These are phyloP conservation scores for Odobenus rosmarus DNA, from an alignment of 2,113 vertebrate species.

Conservation along the genomic window DNA sequence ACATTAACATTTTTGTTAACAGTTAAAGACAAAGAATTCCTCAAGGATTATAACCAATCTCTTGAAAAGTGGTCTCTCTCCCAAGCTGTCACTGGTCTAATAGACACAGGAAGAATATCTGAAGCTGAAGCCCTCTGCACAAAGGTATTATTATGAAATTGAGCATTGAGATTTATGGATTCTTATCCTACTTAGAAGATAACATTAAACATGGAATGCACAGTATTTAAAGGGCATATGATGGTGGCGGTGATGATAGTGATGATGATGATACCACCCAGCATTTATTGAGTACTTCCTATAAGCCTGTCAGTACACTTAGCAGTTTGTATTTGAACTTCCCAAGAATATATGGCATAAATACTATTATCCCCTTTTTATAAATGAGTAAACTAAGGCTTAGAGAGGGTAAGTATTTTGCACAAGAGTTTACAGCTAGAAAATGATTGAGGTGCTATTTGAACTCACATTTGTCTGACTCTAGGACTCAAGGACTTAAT, in stretches of 20 bases:
- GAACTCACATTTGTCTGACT: neutral
- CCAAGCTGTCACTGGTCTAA: slow-evolving; percentile 91
- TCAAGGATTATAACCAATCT: slow-evolving; percentile 84
- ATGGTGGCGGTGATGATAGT: neutral
- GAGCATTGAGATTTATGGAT: neutral
- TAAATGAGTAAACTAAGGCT: neutral
- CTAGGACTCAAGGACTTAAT: neutral
- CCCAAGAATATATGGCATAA: neutral
- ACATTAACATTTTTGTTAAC: slow-evolving; percentile 56
- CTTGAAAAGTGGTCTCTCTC: slow-evolving; percentile 94
- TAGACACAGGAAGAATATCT: slow-evolving; percentile 87
- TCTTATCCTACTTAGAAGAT: slow-evolving; percentile 3
- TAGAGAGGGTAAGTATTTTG: neutral
- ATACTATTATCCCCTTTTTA: neutral
- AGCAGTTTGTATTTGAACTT: slow-evolving; percentile 7
- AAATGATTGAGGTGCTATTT: neutral
- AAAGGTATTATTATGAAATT: slow-evolving; percentile 87
- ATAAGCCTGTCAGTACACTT: neutral
- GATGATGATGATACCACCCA: neutral
- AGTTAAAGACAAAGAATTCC: slow-evolving; percentile 88
- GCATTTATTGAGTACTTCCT: neutral
- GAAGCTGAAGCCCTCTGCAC: slow-evolving; percentile 94
- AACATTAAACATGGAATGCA: neutral
- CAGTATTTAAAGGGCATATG: neutral
- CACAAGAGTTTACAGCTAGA: neutral